Evolutionary conservation across 92 coral and sea anemone genomes (phyloP).

Genomic region (Porites divaricata): DNA sequence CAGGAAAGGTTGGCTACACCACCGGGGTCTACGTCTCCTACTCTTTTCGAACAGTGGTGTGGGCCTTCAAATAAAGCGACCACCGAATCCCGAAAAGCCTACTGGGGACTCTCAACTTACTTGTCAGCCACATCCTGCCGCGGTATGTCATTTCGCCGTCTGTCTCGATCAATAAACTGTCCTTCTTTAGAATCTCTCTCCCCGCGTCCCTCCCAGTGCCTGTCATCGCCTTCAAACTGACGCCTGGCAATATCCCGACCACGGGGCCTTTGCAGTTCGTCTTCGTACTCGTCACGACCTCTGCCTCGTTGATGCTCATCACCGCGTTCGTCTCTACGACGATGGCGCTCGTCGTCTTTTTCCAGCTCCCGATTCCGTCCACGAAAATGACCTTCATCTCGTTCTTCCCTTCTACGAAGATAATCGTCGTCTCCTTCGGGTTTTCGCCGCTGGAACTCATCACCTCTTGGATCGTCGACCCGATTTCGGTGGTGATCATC

Average conservation of each 20-base stretch:
- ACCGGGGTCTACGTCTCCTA: too few species aligned
- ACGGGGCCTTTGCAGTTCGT: constrained; percentile 30
- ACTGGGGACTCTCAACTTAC: not conserved
- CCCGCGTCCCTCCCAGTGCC: constrained; percentile 73
- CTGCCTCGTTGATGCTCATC: constrained; percentile 66
- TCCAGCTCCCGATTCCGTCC: constrained; percentile 39
- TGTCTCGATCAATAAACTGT: constrained; percentile 25
- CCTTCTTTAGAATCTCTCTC: constrained; percentile 47
- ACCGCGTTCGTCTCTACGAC: constrained; percentile 60
- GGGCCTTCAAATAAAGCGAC: too few species aligned
- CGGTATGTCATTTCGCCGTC: constrained; percentile 36
- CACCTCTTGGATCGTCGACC: constrained; percentile 64
- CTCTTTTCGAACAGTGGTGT: too few species aligned
- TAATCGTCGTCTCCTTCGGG: constrained; percentile 29
- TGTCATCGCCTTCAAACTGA: constrained; percentile 59
- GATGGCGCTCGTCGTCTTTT: constrained; percentile 42
- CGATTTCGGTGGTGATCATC: constrained; percentile 68
- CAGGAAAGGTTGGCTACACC: too few species aligned
- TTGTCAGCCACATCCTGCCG: constrained; percentile 35
- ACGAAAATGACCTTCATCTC: constrained; percentile 56
- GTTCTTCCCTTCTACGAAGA: constrained; percentile 62
- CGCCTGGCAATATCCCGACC: constrained; percentile 57
- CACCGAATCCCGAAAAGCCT: too few species aligned
- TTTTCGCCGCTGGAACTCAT: constrained; percentile 47
- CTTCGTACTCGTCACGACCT: constrained; percentile 57